Conservation (phyloP, 2,113 vertebrate species). For the Todiramphus chloris region DNA sequence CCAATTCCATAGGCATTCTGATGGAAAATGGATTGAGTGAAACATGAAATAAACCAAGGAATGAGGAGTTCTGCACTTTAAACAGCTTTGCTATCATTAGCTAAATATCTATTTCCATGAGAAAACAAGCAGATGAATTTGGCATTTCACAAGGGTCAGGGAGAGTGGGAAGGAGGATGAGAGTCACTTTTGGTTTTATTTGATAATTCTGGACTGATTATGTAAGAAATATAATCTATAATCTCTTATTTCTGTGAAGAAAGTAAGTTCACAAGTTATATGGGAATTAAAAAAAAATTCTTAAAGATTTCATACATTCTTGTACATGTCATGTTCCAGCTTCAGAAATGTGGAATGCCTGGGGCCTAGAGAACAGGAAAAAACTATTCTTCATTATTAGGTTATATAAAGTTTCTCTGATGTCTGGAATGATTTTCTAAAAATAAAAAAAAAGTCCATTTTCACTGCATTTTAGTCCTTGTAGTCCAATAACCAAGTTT, state of each 20-base stretch:
- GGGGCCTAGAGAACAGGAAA: background rate
- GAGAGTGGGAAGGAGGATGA: background rate
- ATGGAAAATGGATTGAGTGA: background rate
- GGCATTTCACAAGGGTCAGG: background rate
- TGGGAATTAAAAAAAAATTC: background rate
- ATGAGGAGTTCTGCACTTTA: background rate
- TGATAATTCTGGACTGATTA: background rate
- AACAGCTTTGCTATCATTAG: background rate
- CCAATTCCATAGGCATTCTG: background rate
- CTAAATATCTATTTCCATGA: background rate
- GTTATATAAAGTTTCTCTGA: background rate
- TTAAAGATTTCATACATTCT: background rate
- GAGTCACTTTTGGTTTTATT: background rate
- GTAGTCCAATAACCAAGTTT: background rate
- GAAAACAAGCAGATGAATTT: background rate
- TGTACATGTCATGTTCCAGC: background rate
- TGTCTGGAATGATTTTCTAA: slow-evolving; percentile 12
- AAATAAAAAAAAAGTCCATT: background rate
- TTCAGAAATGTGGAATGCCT: background rate
- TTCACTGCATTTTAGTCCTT: background rate
- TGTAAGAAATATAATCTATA: background rate
- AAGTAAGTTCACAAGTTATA: background rate
- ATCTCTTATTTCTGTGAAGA: background rate
- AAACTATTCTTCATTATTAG: background rate
- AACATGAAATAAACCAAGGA: background rate